Percentiles rank a stretch among this genome's conserved stretches.
Conservation (phyloP, 2,113 vertebrate genomes). For the Rutilus rutilus region DNA sequence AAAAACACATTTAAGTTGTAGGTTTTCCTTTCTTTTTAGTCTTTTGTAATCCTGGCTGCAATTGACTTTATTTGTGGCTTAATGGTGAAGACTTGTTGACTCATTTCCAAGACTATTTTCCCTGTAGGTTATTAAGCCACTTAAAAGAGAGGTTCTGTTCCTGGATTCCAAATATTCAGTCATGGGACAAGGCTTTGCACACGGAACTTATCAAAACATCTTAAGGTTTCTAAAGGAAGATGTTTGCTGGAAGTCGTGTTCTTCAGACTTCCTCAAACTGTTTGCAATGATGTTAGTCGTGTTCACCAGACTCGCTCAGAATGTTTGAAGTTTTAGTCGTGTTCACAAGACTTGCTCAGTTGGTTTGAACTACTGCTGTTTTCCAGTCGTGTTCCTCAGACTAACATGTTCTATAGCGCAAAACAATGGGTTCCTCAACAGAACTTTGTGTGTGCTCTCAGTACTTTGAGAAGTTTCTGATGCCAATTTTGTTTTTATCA, state of each 20-base stretch:
- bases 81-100: background rate
- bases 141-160: constrained; percentile 12
- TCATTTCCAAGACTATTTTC: constrained; percentile 12
- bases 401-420: background rate
- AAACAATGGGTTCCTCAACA: background rate
- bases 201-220: background rate
- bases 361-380: background rate
- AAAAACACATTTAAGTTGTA: background rate
- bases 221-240: constrained; percentile 7
- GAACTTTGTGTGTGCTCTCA: background rate
- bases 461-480: background rate
- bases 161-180: constrained; percentile 18
- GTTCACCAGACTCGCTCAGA: background rate
- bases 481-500: background rate
- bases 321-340: background rate
- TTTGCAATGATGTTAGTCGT: background rate
- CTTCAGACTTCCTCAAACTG: background rate
- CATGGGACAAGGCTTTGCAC: constrained; percentile 9
- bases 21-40: background rate
- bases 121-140: constrained; percentile 28
- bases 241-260: background rate
- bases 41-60: background rate
- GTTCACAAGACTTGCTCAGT: too few species aligned
- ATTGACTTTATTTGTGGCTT: background rate
- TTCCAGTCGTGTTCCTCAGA: background rate